phyloP scores from a whole-genome alignment of 64 coral and sea anemone genomes.

The Porites lutea region DNA sequence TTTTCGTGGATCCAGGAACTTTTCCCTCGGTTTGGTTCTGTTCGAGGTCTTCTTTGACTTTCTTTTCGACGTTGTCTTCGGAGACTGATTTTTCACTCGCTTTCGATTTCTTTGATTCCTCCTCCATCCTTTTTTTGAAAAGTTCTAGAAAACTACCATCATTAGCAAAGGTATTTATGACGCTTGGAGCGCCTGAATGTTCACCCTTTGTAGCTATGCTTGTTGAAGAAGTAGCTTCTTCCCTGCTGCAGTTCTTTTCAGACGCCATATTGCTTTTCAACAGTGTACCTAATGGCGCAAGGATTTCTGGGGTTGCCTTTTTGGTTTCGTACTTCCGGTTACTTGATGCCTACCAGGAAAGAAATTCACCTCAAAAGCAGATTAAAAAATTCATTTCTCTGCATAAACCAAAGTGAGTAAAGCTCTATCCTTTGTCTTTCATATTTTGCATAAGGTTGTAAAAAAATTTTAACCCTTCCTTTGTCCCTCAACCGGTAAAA shows the following conservation, averaged over 20 bases:
- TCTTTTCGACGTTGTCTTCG: neutral
- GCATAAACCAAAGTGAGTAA: no score
- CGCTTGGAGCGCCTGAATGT: neutral
- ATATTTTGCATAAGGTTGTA: no score
- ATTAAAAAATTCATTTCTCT: no score
- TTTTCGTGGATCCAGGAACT: slow-evolving; percentile 7
- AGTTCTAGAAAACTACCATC: slow-evolving; percentile 45
- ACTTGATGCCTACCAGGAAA: no score
- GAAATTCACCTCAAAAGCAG: no score
- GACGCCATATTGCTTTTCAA: slow-evolving; percentile 1
- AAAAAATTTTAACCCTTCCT: no score
- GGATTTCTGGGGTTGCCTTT: slow-evolving; percentile 11
- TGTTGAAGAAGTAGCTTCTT: neutral
- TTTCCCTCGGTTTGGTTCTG: neutral
- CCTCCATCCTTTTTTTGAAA: slow-evolving; percentile 45
- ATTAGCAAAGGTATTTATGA: slow-evolving; percentile 30
- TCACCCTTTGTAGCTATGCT: neutral
- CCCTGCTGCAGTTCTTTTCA: neutral
- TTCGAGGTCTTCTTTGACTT: neutral
- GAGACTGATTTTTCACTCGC: neutral
- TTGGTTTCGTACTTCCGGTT: neutral
- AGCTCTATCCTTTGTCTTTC: no score
- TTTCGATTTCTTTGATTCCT: neutral
- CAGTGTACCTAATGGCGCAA: neutral
- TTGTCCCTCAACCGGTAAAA: no score